Evolutionary conservation across 1,140 invertebrate genomes (phyloP), one percentile per base, ranked within the genome.

Genomic region (Chymomyza costata): DNA sequence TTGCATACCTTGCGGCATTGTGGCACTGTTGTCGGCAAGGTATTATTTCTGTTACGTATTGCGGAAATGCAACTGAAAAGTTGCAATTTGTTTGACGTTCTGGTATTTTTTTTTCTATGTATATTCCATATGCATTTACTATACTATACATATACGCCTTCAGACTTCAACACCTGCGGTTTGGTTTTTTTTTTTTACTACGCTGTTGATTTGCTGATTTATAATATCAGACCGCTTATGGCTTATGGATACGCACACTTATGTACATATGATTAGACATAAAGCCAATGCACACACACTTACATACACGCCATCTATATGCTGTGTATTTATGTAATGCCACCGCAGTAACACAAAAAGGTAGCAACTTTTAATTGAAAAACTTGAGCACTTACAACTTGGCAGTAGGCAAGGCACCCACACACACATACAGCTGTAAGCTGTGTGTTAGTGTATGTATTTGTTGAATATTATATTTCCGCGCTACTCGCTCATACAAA

Each of bases 291-390:
- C 61, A 74, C 35, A 30, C 41, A 32, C 32, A 57, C 44, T 35
- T 38, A 21, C 16, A 46, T 21, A 53, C 40, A 45, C 44, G 30
- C 11, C n/a, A 11, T 11, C 13, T 5, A 6, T 34, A 11, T 6
- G 3, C 7, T 80, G 74, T 59, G 68, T 80, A 81, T 80, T 80
- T 80, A 80, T 80, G 71, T 66, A 71, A 65, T 69, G 59, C 65
- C 48, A 65, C 65, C 55, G 49, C 70, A 76, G 70, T 65, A 68
- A 73, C 74, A 80, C 73, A 78, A 78, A 78, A 80, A 80, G 67
- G 73, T 80, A 68, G 74, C 73, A 78, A 80, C 74, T 78, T 78
- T 80, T 80, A 78, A 80, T 78, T 78, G 73, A 78, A 78, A 78
- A 78, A 78, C 73, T 78, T 78, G 71, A 70, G 71, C 73, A 80